phyloP scores from a whole-genome alignment of 2,888 invertebrate genomes.

The Cantharis nigra region DNA sequence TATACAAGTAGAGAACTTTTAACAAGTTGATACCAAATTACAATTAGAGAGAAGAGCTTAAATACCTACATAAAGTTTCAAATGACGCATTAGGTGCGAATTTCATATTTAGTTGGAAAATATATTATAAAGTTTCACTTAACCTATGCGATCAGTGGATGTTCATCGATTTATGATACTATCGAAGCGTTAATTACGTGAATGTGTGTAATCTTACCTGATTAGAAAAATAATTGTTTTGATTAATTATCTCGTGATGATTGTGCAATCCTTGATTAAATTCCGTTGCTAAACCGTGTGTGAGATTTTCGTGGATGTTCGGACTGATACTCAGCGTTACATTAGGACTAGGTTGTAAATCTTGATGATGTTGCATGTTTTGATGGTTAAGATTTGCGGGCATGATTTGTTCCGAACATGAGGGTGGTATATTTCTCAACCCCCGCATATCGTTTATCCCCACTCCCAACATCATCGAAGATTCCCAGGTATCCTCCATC shows the following conservation, averaged over 20 bases:
- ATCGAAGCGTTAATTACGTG: neutral
- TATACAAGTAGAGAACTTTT: neutral
- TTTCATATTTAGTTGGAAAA: too few species aligned
- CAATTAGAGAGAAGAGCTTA: neutral
- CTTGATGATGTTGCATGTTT: slow-evolving; percentile 43
- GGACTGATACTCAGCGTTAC: slow-evolving; percentile 38
- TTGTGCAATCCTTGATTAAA: slow-evolving; percentile 42
- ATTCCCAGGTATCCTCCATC: slow-evolving; percentile 57
- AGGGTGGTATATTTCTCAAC: slow-evolving; percentile 47
- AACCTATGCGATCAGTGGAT: too few species aligned
- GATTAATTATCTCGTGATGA: slow-evolving; percentile 40
- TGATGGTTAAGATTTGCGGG: slow-evolving; percentile 43
- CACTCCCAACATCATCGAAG: slow-evolving; percentile 56
- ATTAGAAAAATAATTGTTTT: slow-evolving; percentile 46
- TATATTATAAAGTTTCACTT: too few species aligned
- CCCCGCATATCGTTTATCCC: slow-evolving; percentile 49
- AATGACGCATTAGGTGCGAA: neutral
- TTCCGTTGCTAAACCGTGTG: slow-evolving; percentile 46
- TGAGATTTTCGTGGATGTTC: slow-evolving; percentile 46
- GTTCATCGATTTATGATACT: neutral
- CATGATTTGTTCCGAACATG: slow-evolving; percentile 37
- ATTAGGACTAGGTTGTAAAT: slow-evolving; percentile 36
- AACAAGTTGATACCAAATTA: neutral
- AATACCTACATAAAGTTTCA: neutral
- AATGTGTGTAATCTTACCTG: slow-evolving; percentile 41